Conservation (phyloP, 2,113 vertebrate species). For the Notarius lentiginosus region DNA sequence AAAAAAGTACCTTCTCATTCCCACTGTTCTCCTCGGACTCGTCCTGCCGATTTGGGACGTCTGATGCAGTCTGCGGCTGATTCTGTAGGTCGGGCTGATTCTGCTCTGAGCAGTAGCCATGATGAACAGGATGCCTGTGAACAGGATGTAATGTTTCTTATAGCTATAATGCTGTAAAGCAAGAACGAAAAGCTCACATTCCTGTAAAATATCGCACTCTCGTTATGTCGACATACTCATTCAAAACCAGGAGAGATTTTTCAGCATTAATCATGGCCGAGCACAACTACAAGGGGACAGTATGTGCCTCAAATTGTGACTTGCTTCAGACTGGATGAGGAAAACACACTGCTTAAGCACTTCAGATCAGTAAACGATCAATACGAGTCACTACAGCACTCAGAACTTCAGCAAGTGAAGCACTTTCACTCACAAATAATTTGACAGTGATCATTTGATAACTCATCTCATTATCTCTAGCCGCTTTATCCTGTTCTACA, state of each 20-base stretch:
- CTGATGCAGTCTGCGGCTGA: neutral
- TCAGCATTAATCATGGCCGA: neutral
- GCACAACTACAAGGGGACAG: neutral
- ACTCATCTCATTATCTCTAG: neutral
- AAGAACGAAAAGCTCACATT: neutral
- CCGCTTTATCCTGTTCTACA: too few species aligned
- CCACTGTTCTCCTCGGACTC: neutral
- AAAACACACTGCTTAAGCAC: neutral
- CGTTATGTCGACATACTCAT: neutral
- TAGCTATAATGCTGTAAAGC: neutral
- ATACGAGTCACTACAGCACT: neutral
- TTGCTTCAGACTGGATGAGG: neutral
- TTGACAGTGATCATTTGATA: neutral
- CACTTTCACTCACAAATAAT: neutral
- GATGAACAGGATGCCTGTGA: constrained; percentile 73
- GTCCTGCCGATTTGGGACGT: neutral
- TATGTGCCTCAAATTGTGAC: neutral
- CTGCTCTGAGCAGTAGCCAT: constrained; percentile 80
- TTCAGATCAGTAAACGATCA: neutral
- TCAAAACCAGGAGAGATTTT: neutral
- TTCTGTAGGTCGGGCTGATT: neutral
- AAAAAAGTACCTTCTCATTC: neutral
- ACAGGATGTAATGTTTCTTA: neutral
- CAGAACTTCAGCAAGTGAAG: neutral
- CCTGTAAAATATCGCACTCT: neutral